These are phyloP conservation scores for Ephialtes manifestator DNA, from an alignment of 2,888 invertebrate genomes.

Conservation along the genomic window DNA sequence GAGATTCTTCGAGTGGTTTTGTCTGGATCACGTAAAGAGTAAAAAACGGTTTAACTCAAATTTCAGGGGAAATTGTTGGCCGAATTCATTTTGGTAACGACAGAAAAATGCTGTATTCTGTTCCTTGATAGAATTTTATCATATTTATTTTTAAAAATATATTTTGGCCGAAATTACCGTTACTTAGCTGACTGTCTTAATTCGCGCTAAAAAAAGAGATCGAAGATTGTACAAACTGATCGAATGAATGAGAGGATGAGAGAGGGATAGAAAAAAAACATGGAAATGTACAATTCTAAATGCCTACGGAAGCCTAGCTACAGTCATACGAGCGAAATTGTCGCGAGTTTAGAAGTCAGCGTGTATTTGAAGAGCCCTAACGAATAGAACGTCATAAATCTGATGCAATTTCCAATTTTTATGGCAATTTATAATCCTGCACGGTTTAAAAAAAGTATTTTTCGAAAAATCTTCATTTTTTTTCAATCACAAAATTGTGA, in stretches of 20 bases:
- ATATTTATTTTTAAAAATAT: no score
- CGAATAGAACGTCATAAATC: constrained; percentile 29
- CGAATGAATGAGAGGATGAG: constrained; percentile 19
- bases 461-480: neutral
- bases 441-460: no score
- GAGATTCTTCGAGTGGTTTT: no score
- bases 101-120: no score
- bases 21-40: no score
- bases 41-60: no score
- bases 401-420: constrained; percentile 4
- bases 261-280: constrained; percentile 63
- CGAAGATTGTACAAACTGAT: constrained; percentile 15
- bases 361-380: constrained; percentile 6
- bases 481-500: neutral
- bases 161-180: no score
- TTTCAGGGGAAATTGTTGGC: no score
- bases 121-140: no score
- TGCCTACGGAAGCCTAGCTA: constrained; percentile 76
- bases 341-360: constrained; percentile 19
- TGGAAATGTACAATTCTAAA: constrained; percentile 78
- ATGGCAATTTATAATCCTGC: neutral
- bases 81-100: no score
- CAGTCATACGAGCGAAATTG: constrained; percentile 41
- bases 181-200: no score
- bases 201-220: constrained; percentile 7